Conservation (phyloP, 1,140 invertebrate genomes). For the Daktulosphaira vitifoliae region DNA sequence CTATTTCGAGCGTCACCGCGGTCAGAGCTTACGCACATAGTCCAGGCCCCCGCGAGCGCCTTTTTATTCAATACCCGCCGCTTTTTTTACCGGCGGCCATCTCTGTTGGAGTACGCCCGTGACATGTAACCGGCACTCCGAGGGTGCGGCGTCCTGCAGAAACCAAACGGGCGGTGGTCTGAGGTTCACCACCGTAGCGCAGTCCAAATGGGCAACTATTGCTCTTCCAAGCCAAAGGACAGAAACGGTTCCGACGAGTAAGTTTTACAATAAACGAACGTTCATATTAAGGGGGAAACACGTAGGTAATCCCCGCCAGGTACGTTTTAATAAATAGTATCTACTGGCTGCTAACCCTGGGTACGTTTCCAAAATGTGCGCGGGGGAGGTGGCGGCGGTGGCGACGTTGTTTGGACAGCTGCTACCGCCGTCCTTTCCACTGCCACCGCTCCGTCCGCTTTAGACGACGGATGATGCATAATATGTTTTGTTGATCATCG, state of each 20-base stretch:
- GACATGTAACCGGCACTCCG: neutral
- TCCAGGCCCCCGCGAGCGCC: no score
- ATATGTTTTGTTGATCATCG: no score
- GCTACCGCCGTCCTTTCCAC: neutral
- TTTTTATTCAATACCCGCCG: no score
- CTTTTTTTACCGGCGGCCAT: no score
- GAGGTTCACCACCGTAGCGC: no score
- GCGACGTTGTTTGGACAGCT: slow-evolving; percentile 22
- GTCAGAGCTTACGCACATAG: neutral
- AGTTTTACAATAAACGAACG: neutral
- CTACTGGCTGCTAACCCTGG: no score
- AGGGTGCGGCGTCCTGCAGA: neutral
- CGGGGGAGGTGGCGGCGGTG: neutral
- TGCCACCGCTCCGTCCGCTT: neutral
- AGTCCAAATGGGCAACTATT: slow-evolving; percentile 27
- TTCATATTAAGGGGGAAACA: no score
- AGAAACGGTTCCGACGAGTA: slow-evolving; percentile 22
- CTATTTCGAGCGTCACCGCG: slow-evolving; percentile 21
- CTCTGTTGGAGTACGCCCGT: no score
- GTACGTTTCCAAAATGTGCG: neutral
- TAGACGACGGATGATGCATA: no score
- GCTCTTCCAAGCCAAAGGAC: slow-evolving; percentile 28
- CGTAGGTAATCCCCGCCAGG: no score
- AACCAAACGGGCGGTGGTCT: neutral
- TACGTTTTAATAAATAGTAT: no score